These are phyloP conservation scores for Elmis aenea DNA, from an alignment of 2,888 invertebrate species.

Conservation along the genomic window DNA sequence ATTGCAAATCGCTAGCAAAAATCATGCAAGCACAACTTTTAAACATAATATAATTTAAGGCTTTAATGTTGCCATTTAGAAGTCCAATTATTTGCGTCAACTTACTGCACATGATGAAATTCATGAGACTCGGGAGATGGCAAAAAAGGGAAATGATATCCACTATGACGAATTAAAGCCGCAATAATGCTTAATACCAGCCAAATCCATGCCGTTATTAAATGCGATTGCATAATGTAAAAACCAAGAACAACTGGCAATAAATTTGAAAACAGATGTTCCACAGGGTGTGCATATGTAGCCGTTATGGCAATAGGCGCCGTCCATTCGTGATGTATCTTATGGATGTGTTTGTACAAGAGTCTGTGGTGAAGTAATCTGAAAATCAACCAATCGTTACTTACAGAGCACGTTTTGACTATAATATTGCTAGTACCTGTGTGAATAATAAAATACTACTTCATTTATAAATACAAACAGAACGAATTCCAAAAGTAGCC, in stretches of 20 bases:
- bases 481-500: constrained; percentile 68
- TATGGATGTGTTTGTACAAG: constrained; percentile 77
- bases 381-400: constrained; percentile 29
- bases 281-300: constrained; percentile 74
- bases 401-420: no score
- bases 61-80: no score
- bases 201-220: constrained; percentile 76
- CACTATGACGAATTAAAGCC: constrained; percentile 77
- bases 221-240: constrained; percentile 67
- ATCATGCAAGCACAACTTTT: no score
- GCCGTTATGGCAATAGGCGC: constrained; percentile 80
- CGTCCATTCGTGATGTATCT: constrained; percentile 85
- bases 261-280: constrained; percentile 72
- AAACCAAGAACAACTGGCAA: constrained; percentile 73
- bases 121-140: constrained; percentile 83
- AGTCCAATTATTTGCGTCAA: background rate
- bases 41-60: no score
- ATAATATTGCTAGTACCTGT: no score
- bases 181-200: constrained; percentile 69
- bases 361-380: constrained; percentile 68
- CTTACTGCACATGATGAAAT: constrained; percentile 80
- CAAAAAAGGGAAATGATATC: constrained; percentile 80
- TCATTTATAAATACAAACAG: constrained; percentile 73
- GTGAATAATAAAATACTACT: constrained; percentile 78
- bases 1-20: no score